Base-by-base conservation (phyloP, 2,113 vertebrate species). In the Pontoporia blainvillei region DNA sequence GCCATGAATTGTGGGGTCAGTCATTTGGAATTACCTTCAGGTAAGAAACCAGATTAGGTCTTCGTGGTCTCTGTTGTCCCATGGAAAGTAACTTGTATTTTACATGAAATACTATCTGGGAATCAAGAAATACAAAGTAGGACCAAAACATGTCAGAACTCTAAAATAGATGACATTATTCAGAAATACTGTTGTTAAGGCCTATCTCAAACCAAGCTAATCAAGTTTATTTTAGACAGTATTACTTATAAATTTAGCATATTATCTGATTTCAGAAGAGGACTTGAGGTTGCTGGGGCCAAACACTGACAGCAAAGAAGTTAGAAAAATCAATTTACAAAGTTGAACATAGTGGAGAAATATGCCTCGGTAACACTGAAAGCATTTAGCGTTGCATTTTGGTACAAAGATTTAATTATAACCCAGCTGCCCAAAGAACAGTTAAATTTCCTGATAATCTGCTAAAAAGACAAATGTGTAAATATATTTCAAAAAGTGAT, bases 11-110 rank as follows among this genome's bases (percentile, higher is more conserved):
- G 39, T 13, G 69, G 36, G 41, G 7, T 54, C 27, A 83, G 41
- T 86, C 52, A 94, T 78, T 96, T 96, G 78, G 41, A 96, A 71
- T 91, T 91, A 61, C 69, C 29, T 81, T 86, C 27, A 62, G n/a
- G 8, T 90, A 62, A 85, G 17, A 85, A 90, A 67, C 13, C 31
- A 90, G 23, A 34, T 86, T 57, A 18, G 46, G 49, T 75, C 31
- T 86, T 39, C n/a, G 44, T 71, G 44, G n/a, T 64, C 91, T 31
- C 29, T 94, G 23, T 36, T 17, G 10, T 94, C 57, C 44, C 69
- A 31, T 87, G 36, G 57, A 76, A 94, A 88, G 52, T 71, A 91
- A 62, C 23, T 84, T 71, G 10, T 27, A 76, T 57, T 94, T 87
- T 66, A 94, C 8, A 27, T 83, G n/a, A 78, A 84, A 20, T 79